Conservation (phyloP, 2,797 vertebrate species). For the Mycteria americana region DNA sequence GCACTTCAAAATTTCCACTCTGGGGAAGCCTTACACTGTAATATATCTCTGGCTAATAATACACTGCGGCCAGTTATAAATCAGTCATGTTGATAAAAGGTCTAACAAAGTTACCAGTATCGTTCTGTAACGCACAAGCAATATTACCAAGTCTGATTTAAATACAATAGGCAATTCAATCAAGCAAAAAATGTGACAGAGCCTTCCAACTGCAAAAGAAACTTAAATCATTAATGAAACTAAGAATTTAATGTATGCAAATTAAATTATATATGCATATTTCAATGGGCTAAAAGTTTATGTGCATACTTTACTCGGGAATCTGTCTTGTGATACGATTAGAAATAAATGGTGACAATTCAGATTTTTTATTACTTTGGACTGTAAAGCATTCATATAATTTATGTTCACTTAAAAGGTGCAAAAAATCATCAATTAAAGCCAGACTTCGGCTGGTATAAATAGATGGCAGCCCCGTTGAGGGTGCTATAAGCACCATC, state of each 20-base stretch:
- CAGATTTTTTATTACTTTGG: constrained; percentile 47
- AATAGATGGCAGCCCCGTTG: neutral
- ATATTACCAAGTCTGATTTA: constrained; percentile 29
- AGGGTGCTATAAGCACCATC: neutral
- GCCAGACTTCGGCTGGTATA: neutral
- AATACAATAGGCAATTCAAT: constrained; percentile 55
- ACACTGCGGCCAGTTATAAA: constrained; percentile 14
- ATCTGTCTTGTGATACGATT: constrained; percentile 30
- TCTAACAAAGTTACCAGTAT: constrained; percentile 49
- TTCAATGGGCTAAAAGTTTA: constrained; percentile 59
- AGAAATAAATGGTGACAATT: constrained; percentile 53
- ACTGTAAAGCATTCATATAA: constrained; percentile 23
- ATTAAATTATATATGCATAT: constrained; percentile 72
- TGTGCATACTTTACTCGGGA: constrained; percentile 46
- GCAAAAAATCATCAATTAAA: constrained; percentile 30
- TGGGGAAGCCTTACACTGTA: neutral
- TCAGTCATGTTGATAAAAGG: constrained; percentile 37
- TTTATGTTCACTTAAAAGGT: constrained; percentile 40
- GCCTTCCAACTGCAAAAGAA: constrained; percentile 48
- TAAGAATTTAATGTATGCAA: constrained; percentile 68
- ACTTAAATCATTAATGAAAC: constrained; percentile 68
- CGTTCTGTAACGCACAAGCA: constrained; percentile 9
- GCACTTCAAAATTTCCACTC: constrained; percentile 1
- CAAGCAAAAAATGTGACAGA: constrained; percentile 30
- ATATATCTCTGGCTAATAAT: constrained; percentile 19